Evolutionary conservation across 2,113 vertebrate species (phyloP), one percentile per base, ranked within the genome.

Genomic region (Vulpes ferrilata): DNA sequence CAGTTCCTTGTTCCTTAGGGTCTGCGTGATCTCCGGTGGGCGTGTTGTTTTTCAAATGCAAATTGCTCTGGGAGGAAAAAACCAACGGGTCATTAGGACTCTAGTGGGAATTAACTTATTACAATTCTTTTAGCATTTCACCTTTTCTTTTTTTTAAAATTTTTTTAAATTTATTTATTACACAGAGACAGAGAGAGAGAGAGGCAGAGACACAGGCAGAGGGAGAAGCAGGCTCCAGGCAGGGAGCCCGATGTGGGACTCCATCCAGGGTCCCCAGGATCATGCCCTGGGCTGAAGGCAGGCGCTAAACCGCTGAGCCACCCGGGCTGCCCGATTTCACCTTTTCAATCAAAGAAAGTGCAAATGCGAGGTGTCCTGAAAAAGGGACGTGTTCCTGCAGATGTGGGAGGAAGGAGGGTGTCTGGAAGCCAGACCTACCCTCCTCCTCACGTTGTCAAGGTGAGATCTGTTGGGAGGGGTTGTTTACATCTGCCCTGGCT

Each of bases 401-500:
- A 11, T 25, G 27, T 35, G 3, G 15, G 38, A 84, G 32, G 32
- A 88, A 53, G 19, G 53, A 22, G 15, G 73, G 53, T 16, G 7
- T 57, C n/a, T 71, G 62, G 71, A 16, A 87, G 65, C 7, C 35
- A 22, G 51, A 16, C 16, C 67, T 22, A 1, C 17, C 27, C 38
- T 4, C 59, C 48, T 43, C 7, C 20, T 2, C 1, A 76, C 4
- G 0, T 22, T 4, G 76, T 53, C 35, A 2, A 48, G 38, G 43
- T 16, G 7, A 0, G 12, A 8, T 8, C 88, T 64, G 4, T 60
- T 27, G 85, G 51, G 76, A 73, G 79, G 38, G 51, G 65, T 65
- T 43, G 64, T 60, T 57, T 43, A 0, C 30, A 11, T 30, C 78
- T 59, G n/a, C 8, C 0, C 60, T 1, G 16, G 55, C 65, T 69